Evolutionary conservation across 2,113 vertebrate genomes (phyloP).

Genomic region (Petromus typicus): DNA sequence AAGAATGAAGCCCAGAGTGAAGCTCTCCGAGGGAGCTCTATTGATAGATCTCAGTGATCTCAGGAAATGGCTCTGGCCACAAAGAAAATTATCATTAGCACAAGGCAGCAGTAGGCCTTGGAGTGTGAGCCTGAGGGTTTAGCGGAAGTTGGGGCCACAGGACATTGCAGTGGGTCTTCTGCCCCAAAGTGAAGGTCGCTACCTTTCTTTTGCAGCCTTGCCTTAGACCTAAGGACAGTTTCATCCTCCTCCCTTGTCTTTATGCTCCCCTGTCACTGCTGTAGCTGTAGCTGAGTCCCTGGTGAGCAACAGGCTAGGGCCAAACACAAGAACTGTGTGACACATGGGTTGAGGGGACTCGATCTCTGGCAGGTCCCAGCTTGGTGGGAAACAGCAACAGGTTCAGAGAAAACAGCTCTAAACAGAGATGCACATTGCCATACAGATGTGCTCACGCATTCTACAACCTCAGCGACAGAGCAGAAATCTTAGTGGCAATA

Average conservation of each 20-base stretch:
- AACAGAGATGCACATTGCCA: neutral
- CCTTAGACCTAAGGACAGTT: neutral
- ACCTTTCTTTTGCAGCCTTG: neutral
- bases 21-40: conserved; percentile 15
- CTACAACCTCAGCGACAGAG: neutral
- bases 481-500: neutral
- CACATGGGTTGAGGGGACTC: neutral
- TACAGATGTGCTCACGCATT: neutral
- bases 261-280: neutral
- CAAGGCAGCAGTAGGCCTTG: neutral
- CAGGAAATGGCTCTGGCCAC: neutral
- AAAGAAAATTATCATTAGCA: neutral
- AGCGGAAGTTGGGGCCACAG: neutral
- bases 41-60: neutral
- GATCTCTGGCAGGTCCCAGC: neutral
- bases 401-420: neutral
- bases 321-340: neutral
- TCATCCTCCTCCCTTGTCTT: neutral
- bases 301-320: neutral
- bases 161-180: neutral
- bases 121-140: neutral
- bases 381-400: neutral
- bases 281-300: neutral
- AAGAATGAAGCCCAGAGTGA: conserved; percentile 20
- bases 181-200: neutral